A percentile compares a stretch with the other conserved stretches of the same genome.
Evolutionary conservation across 2,113 vertebrate genomes (phyloP).

Genomic region (sheep (Ovis aries)): ARS-UI_Ramb_v3.0 NC_056080.1:136295001-136295500

Average conservation of each 20-base stretch:
- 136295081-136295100: background rate
- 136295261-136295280: background rate
- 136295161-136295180: background rate
- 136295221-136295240: background rate
- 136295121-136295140: background rate
- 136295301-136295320: background rate
- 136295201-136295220: background rate
- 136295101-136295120: background rate
- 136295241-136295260: background rate
- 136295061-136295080: background rate
- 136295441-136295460: background rate
- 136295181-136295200: background rate
- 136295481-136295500: background rate
- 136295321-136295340: background rate
- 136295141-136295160: background rate
- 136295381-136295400: background rate
- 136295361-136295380: background rate
- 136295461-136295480: background rate
- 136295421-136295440: background rate
- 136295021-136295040: background rate
- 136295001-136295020: background rate
- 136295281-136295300: background rate
- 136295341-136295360: background rate
- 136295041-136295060: background rate
- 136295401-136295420: background rate